phyloP scores from a whole-genome alignment of 1,140 invertebrate species.

The Atta cephalotes region DNA sequence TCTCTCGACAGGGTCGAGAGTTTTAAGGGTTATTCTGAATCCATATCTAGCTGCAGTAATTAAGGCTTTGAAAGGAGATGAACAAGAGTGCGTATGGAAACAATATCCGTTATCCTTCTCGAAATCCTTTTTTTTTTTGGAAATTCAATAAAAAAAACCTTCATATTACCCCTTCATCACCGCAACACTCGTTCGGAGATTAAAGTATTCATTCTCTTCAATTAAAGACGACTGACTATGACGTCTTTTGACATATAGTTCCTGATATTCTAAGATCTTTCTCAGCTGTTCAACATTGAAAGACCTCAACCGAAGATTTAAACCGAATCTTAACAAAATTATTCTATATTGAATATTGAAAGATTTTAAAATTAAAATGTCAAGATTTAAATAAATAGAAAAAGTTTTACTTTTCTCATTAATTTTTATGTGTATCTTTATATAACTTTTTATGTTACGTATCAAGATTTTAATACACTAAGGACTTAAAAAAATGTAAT shows the following conservation, averaged over 20 bases:
- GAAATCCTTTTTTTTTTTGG: background rate
- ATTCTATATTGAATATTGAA: background rate
- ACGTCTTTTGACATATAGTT: background rate
- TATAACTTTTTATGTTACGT: background rate
- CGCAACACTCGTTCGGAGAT: background rate
- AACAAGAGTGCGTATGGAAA: constrained; percentile 56
- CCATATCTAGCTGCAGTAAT: constrained; percentile 61
- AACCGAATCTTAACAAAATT: background rate
- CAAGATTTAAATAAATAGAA: background rate
- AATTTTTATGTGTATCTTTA: background rate
- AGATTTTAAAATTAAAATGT: background rate
- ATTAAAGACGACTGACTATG: constrained; percentile 18
- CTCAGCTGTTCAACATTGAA: background rate
- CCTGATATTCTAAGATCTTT: background rate
- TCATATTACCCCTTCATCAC: background rate
- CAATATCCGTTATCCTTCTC: constrained; percentile 57
- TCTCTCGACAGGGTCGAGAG: constrained; percentile 42
- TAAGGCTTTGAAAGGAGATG: constrained; percentile 51
- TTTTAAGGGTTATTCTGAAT: constrained; percentile 65
- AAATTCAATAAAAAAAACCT: constrained; percentile 31
- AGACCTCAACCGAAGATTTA: background rate
- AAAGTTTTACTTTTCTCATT: background rate
- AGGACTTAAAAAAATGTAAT: background rate
- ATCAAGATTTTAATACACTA: background rate
- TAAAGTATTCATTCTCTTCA: constrained; percentile 14